Conservation (phyloP, 2,113 vertebrate genomes). For the Zingel zingel region DNA sequence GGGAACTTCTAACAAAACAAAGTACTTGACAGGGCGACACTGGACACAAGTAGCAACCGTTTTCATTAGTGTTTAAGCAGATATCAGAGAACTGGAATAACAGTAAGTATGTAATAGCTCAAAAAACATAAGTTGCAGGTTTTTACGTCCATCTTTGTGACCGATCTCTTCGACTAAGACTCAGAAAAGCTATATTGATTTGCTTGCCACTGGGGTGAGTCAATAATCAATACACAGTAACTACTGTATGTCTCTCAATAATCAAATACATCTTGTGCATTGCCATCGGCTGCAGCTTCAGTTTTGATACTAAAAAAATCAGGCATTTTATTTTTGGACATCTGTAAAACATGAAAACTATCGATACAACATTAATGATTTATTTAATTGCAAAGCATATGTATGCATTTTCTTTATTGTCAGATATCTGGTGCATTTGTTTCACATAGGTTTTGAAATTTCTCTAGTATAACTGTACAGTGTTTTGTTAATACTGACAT, state of each 20-base stretch:
- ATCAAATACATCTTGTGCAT: conserved; percentile 25
- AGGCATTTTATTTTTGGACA: background rate
- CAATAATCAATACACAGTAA: conserved; percentile 25
- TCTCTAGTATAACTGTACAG: background rate
- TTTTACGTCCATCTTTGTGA: background rate
- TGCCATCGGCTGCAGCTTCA: background rate
- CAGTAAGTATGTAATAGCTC: background rate
- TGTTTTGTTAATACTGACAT: background rate
- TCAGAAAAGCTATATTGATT: conserved; percentile 20
- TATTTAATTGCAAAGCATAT: background rate
- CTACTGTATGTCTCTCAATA: background rate
- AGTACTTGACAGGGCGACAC: background rate
- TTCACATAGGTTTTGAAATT: background rate
- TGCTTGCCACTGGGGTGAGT: conserved; percentile 2
- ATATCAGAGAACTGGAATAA: background rate
- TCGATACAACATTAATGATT: background rate
- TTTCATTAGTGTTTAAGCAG: background rate
- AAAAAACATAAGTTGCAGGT: background rate
- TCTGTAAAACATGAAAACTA: background rate
- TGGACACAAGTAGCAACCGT: background rate
- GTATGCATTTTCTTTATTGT: background rate
- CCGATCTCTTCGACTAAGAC: background rate
- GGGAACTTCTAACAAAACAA: background rate
- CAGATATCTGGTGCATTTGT: background rate
- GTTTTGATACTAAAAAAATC: background rate